A percentile compares a stretch with the other conserved stretches of the same genome.
These are phyloP conservation scores for mouse (Mus musculus) DNA, from an alignment of 2,113 vertebrate genomes.

Conservation along the genomic window DNA sequence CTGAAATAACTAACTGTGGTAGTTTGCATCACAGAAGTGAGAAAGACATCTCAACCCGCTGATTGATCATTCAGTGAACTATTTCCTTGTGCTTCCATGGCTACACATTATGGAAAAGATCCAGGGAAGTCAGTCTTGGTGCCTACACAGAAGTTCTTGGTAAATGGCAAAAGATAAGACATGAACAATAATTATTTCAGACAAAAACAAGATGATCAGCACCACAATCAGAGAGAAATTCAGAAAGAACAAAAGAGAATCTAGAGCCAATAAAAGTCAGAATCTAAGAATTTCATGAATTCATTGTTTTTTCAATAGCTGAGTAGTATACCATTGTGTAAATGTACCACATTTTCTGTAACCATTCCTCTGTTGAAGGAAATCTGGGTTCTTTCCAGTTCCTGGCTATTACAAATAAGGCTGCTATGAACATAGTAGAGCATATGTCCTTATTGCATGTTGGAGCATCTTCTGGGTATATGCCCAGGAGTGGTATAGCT, in stretches of 20 bases:
- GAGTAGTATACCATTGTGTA: too few relatives aligned
- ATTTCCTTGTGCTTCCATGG: background rate
- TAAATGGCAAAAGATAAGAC: background rate
- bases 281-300: background rate
- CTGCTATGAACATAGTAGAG: too few relatives aligned
- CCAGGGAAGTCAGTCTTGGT: background rate
- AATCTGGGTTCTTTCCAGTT: too few relatives aligned
- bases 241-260: background rate
- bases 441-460: too few relatives aligned
- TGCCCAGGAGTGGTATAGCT: too few relatives aligned
- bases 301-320: too few relatives aligned
- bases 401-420: too few relatives aligned
- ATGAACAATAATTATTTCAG: background rate
- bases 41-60: background rate
- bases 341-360: too few relatives aligned
- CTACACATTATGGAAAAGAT: background rate
- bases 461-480: too few relatives aligned
- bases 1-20: conserved; percentile 4
- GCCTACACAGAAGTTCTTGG: background rate
- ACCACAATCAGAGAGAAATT: background rate
- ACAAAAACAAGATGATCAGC: background rate
- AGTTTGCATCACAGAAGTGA: background rate
- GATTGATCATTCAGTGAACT: conserved; percentile 21
- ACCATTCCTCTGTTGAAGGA: too few relatives aligned
- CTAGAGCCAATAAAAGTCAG: background rate